Evolutionary conservation across 2,797 vertebrate genomes (phyloP), one percentile per base, ranked within the genome.

Genomic region (Eulemur albifrons): DNA sequence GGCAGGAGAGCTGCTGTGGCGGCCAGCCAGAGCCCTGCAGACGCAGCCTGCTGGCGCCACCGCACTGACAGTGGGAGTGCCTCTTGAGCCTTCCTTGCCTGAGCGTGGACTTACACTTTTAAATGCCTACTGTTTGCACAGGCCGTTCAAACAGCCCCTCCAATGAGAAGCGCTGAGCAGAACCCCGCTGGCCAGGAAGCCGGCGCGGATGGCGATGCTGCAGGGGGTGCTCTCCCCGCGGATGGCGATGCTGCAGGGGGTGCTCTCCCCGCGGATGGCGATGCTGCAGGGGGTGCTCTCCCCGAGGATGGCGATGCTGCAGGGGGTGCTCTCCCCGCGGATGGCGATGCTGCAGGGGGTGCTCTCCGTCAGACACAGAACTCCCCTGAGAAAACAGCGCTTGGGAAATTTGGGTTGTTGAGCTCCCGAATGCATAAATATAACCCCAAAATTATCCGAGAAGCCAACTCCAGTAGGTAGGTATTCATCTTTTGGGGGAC

Each of bases 181-280:
- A 45, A 2, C 25, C 35, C 61, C 30, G 35, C 13, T 30, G 27
- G n/a, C 18, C 25, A 1, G 8, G 23, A 43, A 35, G 35, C 18
- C n/a, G n/a, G n/a, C n/a, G n/a, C n/a, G n/a, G n/a, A n/a, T n/a
- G 35, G 35, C 35, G 35, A 35, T 35, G 35, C 35, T 35, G 35
- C 35, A 35, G 35, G 35, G 35, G 35, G 35, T 35, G 35, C 35
- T 35, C 35, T 35, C 35, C 35, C 35, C 12, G 30, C 9, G 1
- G 10, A 3, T 13, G 11, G 23, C 2, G 25, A 30, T 7, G 7
- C 6, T 5, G 4, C 8, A 67, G 17, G 30, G n/a, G 4, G 2
- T 76, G 38, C 5, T 50, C 43, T 12, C 50, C 3, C 35, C 12
- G 30, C 9, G 1, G 10, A 3, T 13, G 11, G 23, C 2, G 25